Evolutionary conservation across 2,888 invertebrate species (phyloP), one percentile per base, ranked within the genome.

Genomic region (Dascillus cervinus): DNA sequence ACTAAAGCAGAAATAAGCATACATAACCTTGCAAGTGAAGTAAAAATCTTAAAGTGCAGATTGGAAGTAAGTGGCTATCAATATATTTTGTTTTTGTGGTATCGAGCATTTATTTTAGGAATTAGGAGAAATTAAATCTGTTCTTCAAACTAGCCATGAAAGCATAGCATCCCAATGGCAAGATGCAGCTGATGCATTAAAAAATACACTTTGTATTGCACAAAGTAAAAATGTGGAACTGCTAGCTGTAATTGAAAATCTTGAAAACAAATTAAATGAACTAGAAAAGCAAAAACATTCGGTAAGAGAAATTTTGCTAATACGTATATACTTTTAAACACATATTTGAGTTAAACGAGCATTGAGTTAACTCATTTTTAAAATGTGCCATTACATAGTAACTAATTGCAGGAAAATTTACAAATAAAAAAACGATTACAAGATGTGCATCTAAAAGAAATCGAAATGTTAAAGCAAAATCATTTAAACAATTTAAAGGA

Each of bases 121-220:
- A 12, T 8, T 24, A 5, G 9, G 11, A 8, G 32, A 37, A n/a
- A 37, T 41, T 14, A 45, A 43, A 24, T 13, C 26, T 6, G 26
- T 32, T 9, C 17, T 43, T 8, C 37, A 43, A 37, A 39, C 15
- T 26, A 37, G 39, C 17, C 32, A 39, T 13, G 22, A 30, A 11
- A 28, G 32, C 6, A 27, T 39, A 2, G 26, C 37, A 4, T 17
- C 35, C 2, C 40, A 46, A 28, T 46, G 41, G 44, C 41, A 42
- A 26, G 34, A 13, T 11, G 29, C 35, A 2, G 24, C 44, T 12
- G 19, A 29, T 2, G 20, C 33, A 3, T 34, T 46, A 13, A 33
- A 45, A 5, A 39, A 39, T 13, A 45, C 39, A 22, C 12, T 45
- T 3, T 21, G 26, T 1, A 12, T 12, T 3, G 17, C 37, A 23